Evolutionary conservation across 2,888 invertebrate genomes (phyloP), one percentile per base, ranked within the genome.

Genomic region (Rhagophthalmus giganteus): DNA sequence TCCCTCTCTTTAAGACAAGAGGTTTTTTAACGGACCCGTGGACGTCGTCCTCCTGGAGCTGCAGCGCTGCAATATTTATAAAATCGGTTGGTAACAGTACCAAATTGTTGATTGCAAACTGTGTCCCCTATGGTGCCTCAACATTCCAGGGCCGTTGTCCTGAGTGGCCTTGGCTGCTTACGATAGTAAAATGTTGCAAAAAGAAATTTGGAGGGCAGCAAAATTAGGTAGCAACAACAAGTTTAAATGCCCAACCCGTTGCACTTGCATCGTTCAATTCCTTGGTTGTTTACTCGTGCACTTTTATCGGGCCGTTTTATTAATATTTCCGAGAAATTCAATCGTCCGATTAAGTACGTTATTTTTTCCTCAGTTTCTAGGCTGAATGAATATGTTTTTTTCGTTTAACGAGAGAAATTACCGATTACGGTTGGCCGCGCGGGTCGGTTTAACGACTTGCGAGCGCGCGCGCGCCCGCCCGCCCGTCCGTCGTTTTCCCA

Each of bases 111-210:
- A 48, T 44, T 48, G 44, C 28, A 55, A 55, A 34, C 44, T 46
- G 25, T 51, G 48, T 59, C 52, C 55, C 54, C 52, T 57, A 41
- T 57, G 59, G 57, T 51, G 55, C 57, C 59, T 50, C 49, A 37
- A 39, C 48, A 46, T 48, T 45, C 45, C 47, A 46, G 57, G 53
- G 59, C 51, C 59, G 54, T 55, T 59, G 59, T 45, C 59, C 59
- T 57, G 55, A 27, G 46, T 53, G 59, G 57, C 59, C 59, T 59
- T 59, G 59, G 54, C 52, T 35, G 47, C 30, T 32, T 45, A 40
- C 52, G 52, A 52, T 53, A 53, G 42, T 41, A 28, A 53, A 53
- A 38, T 35, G 11, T 34, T 27, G 38, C 32, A 52, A 52, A 51
- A 51, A 46, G 32, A 38, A 46, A 45, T 34, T 44, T 37, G 27